Base-by-base conservation (phyloP, 2,888 invertebrate genomes). In the Eumerus sabulonum region DNA sequence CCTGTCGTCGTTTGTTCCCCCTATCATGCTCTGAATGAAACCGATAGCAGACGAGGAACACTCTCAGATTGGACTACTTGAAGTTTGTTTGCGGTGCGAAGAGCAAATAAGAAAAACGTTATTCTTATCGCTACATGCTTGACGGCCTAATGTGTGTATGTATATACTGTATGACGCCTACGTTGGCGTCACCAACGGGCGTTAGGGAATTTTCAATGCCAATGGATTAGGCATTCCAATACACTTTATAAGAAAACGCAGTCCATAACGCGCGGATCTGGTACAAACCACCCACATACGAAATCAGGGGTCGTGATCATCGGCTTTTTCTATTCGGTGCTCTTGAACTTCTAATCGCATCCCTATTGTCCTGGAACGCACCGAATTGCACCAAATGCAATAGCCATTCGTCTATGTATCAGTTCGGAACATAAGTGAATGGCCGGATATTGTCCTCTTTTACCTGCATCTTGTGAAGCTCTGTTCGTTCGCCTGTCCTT, bases 71-170 rank as follows among this genome's bases (percentile, higher is more conserved):
- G 7, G 27, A 7, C 59, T 56, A 53, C 19, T 13, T 18, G 14
- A 16, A 17, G 13, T 12, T 18, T 3, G 40, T n/a, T 40, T 40
- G 2, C 27, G 27, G 13, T 12, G 18, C 1, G 12, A 19, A 11
- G 17, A 18, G 40, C 11, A 50, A 42, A 66, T 62, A 62, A 68
- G 62, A 36, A 44, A 50, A 62, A 35, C 51, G 42, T 70, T 79
- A 79, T 70, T 79, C 79, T 79, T 79, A 74, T 79, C 74, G 64
- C 59, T 68, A 70, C 74, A 79, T 74, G 79, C 79, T 79, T 79
- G 79, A 79, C 14, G 44, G 36, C 40, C 14, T 12, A 9, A 44
- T 9, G 9, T 35, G 63, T 35, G 50, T 48, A 36, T 36, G 7
- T 11, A 36, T 38, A 36, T 27, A 9, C 50, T 51, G 11, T 36